Conservation (phyloP, 2,888 invertebrate species). For the Machimus atricapillus region DNA sequence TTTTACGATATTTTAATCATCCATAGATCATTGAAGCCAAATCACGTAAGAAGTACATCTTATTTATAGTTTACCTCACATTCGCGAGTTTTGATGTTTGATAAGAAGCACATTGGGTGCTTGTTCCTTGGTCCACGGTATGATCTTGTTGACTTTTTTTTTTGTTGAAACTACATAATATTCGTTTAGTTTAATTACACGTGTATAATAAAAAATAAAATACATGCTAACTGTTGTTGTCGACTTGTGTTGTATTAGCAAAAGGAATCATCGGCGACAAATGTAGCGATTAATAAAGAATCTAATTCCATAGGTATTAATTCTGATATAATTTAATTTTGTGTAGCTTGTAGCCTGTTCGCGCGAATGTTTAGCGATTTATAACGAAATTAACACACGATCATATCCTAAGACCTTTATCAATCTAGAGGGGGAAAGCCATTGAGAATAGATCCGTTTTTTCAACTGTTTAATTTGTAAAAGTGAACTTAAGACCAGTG, state of each 20-base stretch:
- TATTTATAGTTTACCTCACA: not conserved
- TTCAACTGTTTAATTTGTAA: not conserved
- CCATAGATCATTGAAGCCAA: not conserved
- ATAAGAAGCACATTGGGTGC: not conserved
- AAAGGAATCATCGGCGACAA: not conserved
- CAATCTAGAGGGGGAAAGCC: not conserved
- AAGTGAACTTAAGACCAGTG: not conserved
- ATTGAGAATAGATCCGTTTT: not conserved
- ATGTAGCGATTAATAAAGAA: not conserved
- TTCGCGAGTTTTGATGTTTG: not conserved
- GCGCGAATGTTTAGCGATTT: not conserved
- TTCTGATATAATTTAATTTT: not conserved
- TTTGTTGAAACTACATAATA: too few species aligned
- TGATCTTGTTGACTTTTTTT: not conserved
- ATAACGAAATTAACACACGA: not conserved
- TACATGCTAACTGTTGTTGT: not conserved
- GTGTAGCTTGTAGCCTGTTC: not conserved
- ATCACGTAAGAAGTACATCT: conserved; percentile 8
- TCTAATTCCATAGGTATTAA: not conserved
- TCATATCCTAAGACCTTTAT: not conserved
- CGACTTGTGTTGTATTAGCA: not conserved
- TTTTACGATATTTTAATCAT: not conserved
- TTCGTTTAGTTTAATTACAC: not conserved
- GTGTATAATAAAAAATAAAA: not conserved
- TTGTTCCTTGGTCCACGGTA: not conserved